Evolutionary conservation across 2,888 invertebrate genomes (phyloP).

Genomic region (Thumatha senex): DNA sequence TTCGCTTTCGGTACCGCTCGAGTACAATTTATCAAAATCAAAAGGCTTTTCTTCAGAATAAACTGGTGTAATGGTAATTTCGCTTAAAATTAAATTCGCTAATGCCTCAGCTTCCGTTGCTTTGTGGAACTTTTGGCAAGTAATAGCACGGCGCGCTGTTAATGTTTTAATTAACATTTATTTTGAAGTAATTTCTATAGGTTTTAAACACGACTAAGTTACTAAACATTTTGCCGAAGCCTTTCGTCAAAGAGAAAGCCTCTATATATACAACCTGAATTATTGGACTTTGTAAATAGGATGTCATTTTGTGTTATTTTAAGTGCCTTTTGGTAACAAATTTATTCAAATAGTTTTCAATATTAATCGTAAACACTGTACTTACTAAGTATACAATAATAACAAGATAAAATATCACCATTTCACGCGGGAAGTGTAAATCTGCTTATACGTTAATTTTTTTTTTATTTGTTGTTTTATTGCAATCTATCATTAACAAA

Average conservation of each 20-base stretch:
- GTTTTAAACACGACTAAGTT: conserved; percentile 1
- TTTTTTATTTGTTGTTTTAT: no score
- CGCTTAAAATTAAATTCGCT: conserved; percentile 23
- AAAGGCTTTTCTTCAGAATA: conserved; percentile 16
- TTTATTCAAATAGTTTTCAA: background rate
- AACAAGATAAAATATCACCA: no score
- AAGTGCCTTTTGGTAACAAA: no score
- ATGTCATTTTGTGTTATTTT: background rate
- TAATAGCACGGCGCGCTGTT: conserved; percentile 15
- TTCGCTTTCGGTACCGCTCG: conserved; percentile 1
- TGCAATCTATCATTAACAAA: no score
- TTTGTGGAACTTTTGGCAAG: conserved; percentile 15
- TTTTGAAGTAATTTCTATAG: conserved; percentile 6
- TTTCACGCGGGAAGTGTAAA: no score
- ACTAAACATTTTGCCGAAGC: background rate
- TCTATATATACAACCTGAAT: background rate
- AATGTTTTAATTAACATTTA: conserved; percentile 18
- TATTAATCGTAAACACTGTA: background rate
- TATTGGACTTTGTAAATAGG: background rate
- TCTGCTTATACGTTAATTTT: no score
- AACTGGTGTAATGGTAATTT: conserved; percentile 25
- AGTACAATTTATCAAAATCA: conserved; percentile 28
- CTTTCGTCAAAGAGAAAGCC: background rate
- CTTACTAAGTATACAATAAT: no score
- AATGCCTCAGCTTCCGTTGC: conserved; percentile 19